Percentiles rank a stretch among this genome's conserved stretches.
Evolutionary conservation across 2,797 vertebrate species (phyloP).

Genomic region (Gymnoscopelus microlampas): DNA sequence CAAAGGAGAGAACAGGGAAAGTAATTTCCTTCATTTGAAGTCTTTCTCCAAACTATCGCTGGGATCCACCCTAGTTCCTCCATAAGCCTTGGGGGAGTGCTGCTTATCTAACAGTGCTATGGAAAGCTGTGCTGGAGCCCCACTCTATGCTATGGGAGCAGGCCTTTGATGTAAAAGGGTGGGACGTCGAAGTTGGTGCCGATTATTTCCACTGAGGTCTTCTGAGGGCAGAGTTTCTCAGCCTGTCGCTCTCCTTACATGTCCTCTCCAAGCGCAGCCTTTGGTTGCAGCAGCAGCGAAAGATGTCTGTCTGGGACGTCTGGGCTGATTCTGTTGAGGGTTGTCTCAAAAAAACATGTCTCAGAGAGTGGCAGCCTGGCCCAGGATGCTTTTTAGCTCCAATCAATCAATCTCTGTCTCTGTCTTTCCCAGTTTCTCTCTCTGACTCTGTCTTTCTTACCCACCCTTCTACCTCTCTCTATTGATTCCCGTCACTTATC

Average conservation of each 20-base stretch:
- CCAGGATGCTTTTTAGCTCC: background rate
- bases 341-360: too few species aligned
- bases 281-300: background rate
- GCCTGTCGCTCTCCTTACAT: background rate
- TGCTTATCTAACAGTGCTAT: constrained; percentile 6
- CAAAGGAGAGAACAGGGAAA: background rate
- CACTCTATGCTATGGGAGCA: constrained; percentile 3
- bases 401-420: constrained; percentile 3
- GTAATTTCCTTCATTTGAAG: background rate
- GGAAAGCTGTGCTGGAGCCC: background rate
- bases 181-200: background rate
- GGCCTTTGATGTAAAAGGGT: constrained; percentile 9
- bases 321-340: too few species aligned
- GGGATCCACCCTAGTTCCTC: background rate
- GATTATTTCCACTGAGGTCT: constrained; percentile 20
- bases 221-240: constrained; percentile 3
- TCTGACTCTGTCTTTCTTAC: constrained; percentile 1
- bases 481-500: background rate
- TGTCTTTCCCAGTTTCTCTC: background rate
- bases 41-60: background rate
- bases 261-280: background rate
- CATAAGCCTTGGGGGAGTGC: background rate
- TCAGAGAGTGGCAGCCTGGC: too few species aligned
- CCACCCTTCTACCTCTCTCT: background rate
- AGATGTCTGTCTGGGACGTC: background rate